phyloP scores from a whole-genome alignment of 92 coral and sea anemone genomes.

The Ricordea florida region DNA sequence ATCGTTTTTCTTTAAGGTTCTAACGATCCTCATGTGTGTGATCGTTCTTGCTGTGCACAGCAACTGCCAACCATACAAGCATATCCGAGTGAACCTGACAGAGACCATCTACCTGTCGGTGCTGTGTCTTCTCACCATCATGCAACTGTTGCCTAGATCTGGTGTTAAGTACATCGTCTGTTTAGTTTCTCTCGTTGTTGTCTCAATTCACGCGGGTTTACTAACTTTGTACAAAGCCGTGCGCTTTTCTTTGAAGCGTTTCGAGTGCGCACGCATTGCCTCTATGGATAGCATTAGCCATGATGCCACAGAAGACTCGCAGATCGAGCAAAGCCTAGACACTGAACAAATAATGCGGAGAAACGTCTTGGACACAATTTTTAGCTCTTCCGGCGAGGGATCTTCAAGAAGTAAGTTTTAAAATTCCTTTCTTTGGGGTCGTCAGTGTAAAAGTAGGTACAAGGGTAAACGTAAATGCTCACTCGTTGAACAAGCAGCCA shows the following conservation, averaged over 20 bases:
- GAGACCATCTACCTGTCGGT: conserved; percentile 78
- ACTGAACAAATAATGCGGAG: conserved; percentile 3
- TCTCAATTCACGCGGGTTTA: conserved; percentile 51
- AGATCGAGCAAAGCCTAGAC: neutral
- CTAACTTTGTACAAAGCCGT: conserved; percentile 43
- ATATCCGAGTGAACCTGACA: conserved; percentile 67
- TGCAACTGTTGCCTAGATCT: conserved; percentile 53
- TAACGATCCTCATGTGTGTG: conserved; percentile 66
- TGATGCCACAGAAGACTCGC: neutral
- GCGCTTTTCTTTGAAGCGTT: conserved; percentile 60
- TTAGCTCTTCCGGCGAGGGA: neutral
- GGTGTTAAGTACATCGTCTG: conserved; percentile 19
- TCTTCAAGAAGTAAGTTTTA: neutral
- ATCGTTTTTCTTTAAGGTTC: conserved; percentile 27
- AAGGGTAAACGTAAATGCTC: too few species aligned
- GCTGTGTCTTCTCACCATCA: conserved; percentile 61
- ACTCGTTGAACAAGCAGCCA: too few species aligned
- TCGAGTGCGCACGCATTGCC: neutral
- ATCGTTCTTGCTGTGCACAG: conserved; percentile 70
- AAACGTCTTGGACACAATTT: neutral
- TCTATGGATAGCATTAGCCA: neutral
- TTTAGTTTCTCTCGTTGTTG: conserved; percentile 20
- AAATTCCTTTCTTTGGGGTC: neutral
- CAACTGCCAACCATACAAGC: conserved; percentile 85
- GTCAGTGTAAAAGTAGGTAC: too few species aligned